Evolutionary conservation across 2,797 vertebrate genomes (phyloP).

Genomic region (Acipenser oxyrinchus): DNA sequence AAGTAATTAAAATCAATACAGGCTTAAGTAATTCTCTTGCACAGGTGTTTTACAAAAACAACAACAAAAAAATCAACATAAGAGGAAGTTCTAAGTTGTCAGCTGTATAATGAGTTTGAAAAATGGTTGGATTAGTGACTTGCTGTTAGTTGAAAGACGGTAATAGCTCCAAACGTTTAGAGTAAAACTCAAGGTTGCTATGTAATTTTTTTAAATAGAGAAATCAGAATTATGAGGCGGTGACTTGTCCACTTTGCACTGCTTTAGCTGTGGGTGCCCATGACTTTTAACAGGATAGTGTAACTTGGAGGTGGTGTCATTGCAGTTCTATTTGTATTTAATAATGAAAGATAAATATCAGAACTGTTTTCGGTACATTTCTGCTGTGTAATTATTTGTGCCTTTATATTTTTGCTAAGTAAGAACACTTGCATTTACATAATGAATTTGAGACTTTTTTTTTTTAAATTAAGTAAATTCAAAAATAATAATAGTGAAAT

Average conservation of each 20-base stretch:
- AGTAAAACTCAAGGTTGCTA: slow-evolving; percentile 45
- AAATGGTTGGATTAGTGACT: slow-evolving; percentile 33
- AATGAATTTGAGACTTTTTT: no score
- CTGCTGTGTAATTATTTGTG: slow-evolving; percentile 59
- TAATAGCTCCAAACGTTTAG: slow-evolving; percentile 44
- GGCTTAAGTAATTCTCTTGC: slow-evolving; percentile 35
- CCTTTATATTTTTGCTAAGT: slow-evolving; percentile 36
- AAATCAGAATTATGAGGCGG: slow-evolving; percentile 37
- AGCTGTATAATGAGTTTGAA: slow-evolving; percentile 31
- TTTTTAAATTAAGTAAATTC: no score
- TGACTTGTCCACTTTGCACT: slow-evolving; percentile 18
- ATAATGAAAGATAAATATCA: slow-evolving; percentile 11
- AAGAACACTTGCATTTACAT: no score
- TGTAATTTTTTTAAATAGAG: slow-evolving; percentile 46
- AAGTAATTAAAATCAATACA: slow-evolving; percentile 16
- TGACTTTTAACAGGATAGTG: slow-evolving; percentile 12
- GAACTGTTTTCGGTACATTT: slow-evolving; percentile 45
- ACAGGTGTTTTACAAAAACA: slow-evolving; percentile 31
- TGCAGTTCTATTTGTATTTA: slow-evolving; percentile 10
- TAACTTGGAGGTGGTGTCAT: slow-evolving; percentile 15
- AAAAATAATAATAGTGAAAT: slow-evolving; percentile 4
- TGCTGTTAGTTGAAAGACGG: slow-evolving; percentile 37
- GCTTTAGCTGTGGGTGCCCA: slow-evolving; percentile 15
- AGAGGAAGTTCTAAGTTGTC: slow-evolving; percentile 26
- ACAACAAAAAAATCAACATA: slow-evolving; percentile 26